Evolutionary conservation across 2,113 vertebrate species (phyloP).

Genomic region (Thomomys bottae): DNA sequence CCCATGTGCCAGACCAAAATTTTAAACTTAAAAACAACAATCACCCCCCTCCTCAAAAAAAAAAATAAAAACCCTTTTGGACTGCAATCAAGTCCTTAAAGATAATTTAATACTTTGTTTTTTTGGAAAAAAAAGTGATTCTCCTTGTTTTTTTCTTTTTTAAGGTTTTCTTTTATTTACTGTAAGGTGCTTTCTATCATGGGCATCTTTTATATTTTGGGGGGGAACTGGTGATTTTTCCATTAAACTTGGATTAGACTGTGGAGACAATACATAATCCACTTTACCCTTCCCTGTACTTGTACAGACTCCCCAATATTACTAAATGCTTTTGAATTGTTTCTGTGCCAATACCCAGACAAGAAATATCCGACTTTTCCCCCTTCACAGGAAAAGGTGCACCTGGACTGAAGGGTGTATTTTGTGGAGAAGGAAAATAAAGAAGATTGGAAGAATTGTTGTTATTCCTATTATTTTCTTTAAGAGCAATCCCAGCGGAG

Average conservation of each 20-base stretch:
- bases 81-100: slow-evolving; percentile 77
- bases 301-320: slow-evolving; percentile 73
- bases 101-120: slow-evolving; percentile 57
- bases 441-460: slow-evolving; percentile 82
- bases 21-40: slow-evolving; percentile 58
- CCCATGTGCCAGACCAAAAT: slow-evolving; percentile 79
- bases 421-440: slow-evolving; percentile 79
- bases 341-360: slow-evolving; percentile 81
- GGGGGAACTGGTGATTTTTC: slow-evolving; percentile 74
- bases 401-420: slow-evolving; percentile 83
- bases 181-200: slow-evolving; percentile 59
- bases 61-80: slow-evolving; percentile 69
- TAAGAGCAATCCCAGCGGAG: slow-evolving; percentile 84
- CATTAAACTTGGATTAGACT: slow-evolving; percentile 58
- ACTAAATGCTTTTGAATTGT: slow-evolving; percentile 74
- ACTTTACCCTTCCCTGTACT: slow-evolving; percentile 62
- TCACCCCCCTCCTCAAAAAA: background rate
- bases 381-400: slow-evolving; percentile 87
- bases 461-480: slow-evolving; percentile 49
- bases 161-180: slow-evolving; percentile 61
- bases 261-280: slow-evolving; percentile 71
- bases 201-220: background rate
- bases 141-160: slow-evolving; percentile 1
- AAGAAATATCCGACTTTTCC: slow-evolving; percentile 85
- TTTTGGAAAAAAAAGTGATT: slow-evolving; percentile 27